Conservation (phyloP, 2,113 vertebrate genomes). For the Excalfactoria chinensis region DNA sequence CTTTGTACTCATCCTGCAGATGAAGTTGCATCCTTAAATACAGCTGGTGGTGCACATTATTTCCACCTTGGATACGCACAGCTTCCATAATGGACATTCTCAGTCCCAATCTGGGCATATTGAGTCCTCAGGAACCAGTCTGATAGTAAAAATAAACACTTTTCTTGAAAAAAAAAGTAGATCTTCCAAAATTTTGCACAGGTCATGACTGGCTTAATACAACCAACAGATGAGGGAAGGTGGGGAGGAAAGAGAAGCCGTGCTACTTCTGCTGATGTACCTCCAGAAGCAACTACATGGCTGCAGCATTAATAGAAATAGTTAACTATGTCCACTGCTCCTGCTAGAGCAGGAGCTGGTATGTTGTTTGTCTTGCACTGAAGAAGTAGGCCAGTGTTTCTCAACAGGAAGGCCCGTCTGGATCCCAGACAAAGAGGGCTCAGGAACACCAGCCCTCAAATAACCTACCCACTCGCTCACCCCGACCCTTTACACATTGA, state of each 20-base stretch:
- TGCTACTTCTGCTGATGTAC: background rate
- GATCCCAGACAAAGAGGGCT: slow-evolving; percentile 53
- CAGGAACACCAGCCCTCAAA: slow-evolving; percentile 72
- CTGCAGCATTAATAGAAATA: slow-evolving; percentile 38
- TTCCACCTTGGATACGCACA: background rate
- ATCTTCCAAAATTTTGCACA: background rate
- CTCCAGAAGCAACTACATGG: background rate
- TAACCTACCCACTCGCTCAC: slow-evolving; percentile 52
- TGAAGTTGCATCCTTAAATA: background rate
- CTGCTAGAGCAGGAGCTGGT: slow-evolving; percentile 36
- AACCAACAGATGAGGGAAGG: background rate
- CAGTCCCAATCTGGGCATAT: background rate
- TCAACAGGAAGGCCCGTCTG: slow-evolving; percentile 65
- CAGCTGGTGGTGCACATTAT: background rate
- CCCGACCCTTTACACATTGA: background rate
- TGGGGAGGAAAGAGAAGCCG: background rate
- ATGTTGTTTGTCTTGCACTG: slow-evolving; percentile 66
- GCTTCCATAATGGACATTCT: background rate
- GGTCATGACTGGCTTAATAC: background rate
- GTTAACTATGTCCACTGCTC: slow-evolving; percentile 3
- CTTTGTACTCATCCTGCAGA: background rate
- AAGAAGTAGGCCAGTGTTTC: slow-evolving; percentile 73
- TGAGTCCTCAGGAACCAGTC: background rate
- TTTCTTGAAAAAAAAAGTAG: background rate
- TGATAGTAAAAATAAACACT: background rate